Base-by-base conservation (phyloP, 2,888 invertebrate genomes). In the Anthrax anthrax region DNA sequence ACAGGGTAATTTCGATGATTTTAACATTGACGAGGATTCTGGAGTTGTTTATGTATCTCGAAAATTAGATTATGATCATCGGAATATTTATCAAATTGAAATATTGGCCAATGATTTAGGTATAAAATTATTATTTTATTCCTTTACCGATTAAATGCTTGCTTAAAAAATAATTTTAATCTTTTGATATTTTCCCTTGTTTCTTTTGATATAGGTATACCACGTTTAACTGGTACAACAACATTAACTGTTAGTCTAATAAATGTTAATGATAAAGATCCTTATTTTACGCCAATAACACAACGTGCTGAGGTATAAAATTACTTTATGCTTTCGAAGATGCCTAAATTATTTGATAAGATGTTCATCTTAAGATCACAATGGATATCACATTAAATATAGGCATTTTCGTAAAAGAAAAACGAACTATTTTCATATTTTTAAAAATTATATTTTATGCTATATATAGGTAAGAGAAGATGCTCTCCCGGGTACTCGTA, bases 221-320 rank as follows among this genome's bases (percentile, higher is more conserved):
- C 92, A 2, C 79, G 81, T 54, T 68, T 84, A 42, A 85, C 85
- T 0, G 90, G 89, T 10, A 86, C 86, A 0, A 78, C 87, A 0
- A 84, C 81, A 1, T 67, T 94, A 2, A 81, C 80, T 36, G 77
- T 94, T 8, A 80, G 77, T 56, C 78, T 94, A 4, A 74, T 82
- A 29, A 90, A 94, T 62, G 84, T 81, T 43, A 94, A 94, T 63
- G 88, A 92, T 61, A 91, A 90, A 63, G 72, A 79, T 49, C 92
- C 94, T 0, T 80, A 77, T 62, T 89, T 92, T 63, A 76, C 76
- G 2, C 90, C 91, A 0, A 63, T 76, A 34, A 80, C 81, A 10
- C 89, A 90, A 61, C 73, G 84, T 51, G 81, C 84, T 0, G 83
- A 86, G 69, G 84, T 84, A 57, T 16, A 10, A 10, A 18, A 38